Evolutionary conservation across 2,113 vertebrate genomes (phyloP).

Genomic region (Chaetorhynchus papuensis): DNA sequence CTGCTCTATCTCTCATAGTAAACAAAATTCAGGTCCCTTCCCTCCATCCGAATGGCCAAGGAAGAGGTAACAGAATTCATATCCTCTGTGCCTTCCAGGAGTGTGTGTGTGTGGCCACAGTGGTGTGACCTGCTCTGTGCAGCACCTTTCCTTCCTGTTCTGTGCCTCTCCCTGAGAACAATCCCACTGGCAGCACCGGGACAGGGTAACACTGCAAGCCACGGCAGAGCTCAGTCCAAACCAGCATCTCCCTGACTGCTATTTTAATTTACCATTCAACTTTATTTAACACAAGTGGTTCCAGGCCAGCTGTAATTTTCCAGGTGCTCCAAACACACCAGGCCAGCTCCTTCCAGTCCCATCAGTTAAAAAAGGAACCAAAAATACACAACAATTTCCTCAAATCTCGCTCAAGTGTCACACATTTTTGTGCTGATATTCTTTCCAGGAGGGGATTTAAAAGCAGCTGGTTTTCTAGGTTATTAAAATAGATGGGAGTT

Average conservation of each 20-base stretch:
- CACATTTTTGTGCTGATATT: neutral
- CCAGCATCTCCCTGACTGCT: neutral
- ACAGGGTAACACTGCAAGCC: neutral
- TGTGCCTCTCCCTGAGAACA: neutral
- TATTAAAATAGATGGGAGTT: neutral
- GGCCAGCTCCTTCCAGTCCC: neutral
- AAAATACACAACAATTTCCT: neutral
- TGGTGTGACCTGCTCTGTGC: neutral
- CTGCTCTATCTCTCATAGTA: neutral
- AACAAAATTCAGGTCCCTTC: neutral
- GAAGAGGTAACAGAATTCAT: neutral
- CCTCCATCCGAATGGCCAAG: neutral
- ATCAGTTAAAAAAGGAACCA: slow-evolving; percentile 1
- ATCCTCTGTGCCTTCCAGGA: neutral
- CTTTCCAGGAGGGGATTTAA: slow-evolving; percentile 26
- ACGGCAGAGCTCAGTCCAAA: neutral
- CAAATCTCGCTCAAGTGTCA: neutral
- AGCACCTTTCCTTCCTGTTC: neutral
- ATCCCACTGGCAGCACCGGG: neutral
- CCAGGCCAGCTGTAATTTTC: neutral
- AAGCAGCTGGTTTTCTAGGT: slow-evolving; percentile 4
- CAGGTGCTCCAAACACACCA: neutral
- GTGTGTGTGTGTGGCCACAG: fast-evolving
- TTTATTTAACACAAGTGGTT: neutral
- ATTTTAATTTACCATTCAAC: neutral